Conservation (phyloP, 2,797 vertebrate species). For the Schizothorax lantsangensis region DNA sequence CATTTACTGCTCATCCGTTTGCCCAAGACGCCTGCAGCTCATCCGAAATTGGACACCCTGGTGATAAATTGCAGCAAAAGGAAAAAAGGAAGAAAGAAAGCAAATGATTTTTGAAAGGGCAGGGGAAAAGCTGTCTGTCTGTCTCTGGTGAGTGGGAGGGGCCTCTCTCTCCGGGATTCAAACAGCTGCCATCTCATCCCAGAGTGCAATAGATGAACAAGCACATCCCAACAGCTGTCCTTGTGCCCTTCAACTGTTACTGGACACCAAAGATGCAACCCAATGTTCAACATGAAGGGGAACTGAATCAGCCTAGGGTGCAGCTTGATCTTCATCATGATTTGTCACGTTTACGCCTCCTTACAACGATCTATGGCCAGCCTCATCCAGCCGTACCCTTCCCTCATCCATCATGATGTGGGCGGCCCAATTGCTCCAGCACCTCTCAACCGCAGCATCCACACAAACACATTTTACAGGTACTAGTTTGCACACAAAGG, state of each 20-base stretch:
- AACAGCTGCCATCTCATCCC: conserved; percentile 23
- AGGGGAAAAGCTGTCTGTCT: conserved; percentile 56
- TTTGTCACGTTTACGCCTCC: conserved; percentile 32
- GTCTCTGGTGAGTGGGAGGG: conserved; percentile 46
- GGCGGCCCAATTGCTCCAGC: conserved; percentile 16
- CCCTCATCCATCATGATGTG: conserved; percentile 51
- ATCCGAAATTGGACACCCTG: conserved; percentile 81
- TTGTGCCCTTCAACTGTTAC: not conserved
- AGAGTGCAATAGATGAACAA: conserved; percentile 24
- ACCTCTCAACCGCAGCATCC: conserved; percentile 38
- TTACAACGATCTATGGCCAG: conserved; percentile 17
- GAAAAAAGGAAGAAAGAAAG: conserved; percentile 64
- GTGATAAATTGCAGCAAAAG: conserved; percentile 80
- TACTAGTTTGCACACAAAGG: not conserved
- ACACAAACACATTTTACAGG: conserved; percentile 19
- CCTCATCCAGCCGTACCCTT: conserved; percentile 1
- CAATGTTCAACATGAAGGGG: not conserved
- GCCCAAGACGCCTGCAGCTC: conserved; percentile 68
- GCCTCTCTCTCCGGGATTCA: conserved; percentile 10
- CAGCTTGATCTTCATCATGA: conserved; percentile 27
- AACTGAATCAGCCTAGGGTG: conserved; percentile 22
- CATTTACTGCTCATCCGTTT: conserved; percentile 67
- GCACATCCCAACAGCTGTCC: not conserved
- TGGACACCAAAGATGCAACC: conserved; percentile 10
- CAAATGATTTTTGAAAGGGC: conserved; percentile 74